Percentiles rank a stretch among this genome's conserved stretches.
phyloP scores from a whole-genome alignment of 2,113 vertebrate genomes.

The Odontophorus gujanensis region DNA sequence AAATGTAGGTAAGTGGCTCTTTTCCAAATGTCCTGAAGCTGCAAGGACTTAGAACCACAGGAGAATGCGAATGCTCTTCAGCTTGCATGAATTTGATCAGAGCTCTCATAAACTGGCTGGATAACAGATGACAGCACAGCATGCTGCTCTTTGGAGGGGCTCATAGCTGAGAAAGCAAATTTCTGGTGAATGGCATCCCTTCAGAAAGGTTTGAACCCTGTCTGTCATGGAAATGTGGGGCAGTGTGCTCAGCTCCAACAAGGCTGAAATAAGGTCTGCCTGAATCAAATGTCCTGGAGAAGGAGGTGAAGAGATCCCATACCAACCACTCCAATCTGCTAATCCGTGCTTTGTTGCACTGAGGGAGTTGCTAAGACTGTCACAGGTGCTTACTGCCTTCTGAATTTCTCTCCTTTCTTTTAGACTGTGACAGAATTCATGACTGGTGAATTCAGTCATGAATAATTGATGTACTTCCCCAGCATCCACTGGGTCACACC shows the following conservation, averaged over 20 bases:
- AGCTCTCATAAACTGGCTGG: neutral
- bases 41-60: neutral
- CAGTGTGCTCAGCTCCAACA: neutral
- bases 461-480: neutral
- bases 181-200: neutral
- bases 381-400: neutral
- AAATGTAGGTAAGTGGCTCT: neutral
- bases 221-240: accelerated
- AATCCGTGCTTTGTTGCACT: neutral
- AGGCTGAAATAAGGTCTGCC: neutral
- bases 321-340: neutral
- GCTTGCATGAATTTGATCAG: neutral
- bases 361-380: neutral
- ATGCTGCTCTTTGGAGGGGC: neutral
- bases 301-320: neutral
- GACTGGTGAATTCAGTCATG: neutral
- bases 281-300: neutral
- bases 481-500: neutral
- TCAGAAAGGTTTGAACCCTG: neutral
- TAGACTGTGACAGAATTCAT: neutral
- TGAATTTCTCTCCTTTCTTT: neutral
- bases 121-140: neutral
- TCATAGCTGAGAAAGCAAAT: neutral
- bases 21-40: neutral
- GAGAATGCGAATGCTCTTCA: neutral